Base-by-base conservation (phyloP, 1,140 invertebrate genomes). In the Oedothorax gibbosus region DNA sequence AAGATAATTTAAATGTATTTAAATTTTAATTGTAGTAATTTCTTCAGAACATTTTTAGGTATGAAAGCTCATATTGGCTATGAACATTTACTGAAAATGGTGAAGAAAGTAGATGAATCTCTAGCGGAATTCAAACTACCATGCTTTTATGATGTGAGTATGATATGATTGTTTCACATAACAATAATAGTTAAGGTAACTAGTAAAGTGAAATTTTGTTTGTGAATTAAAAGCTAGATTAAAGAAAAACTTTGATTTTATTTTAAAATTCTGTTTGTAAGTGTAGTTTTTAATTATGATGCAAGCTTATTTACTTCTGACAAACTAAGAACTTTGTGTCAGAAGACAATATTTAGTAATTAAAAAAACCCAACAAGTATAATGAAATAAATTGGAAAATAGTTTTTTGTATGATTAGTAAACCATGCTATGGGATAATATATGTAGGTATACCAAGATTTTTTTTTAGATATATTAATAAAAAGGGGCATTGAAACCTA, bases 41-140 rank as follows among this genome's bases (percentile, higher is more conserved):
- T 65, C 35, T 51, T 18, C 69, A 92, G 94, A 86, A 95, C 94
- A 53, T 96, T 96, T 90, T 88, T 96, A 68, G 93, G 92, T 15
- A 89, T 95, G 21, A 90, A 91, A 87, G 92, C 93, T 56, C 78
- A 82, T 82, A 89, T 89, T 76, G 90, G 91, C 50, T 89, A 90
- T 86, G 91, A 91, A 86, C 88, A 89, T 53, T 89, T 95, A 72
- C 62, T 90, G 53, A 87, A 91, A 78, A 88, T 94, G 60, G 91
- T 92, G 4, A 85, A 91, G 51, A 90, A 90, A 85, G 88, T 94
- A 60, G 92, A 95, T 89, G 87, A 90, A 76, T 90, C 93, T 84
- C 90, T 95, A 65, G 86, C 87, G n/a, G 94, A 95, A 86, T 95
- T 93, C 88, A 91, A 92, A 72, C 90, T 95, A 77, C 92, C 93